Evolutionary conservation across 2,797 vertebrate genomes (phyloP), one percentile per base, ranked within the genome.

Genomic region (Catostomus latipinnis): DNA sequence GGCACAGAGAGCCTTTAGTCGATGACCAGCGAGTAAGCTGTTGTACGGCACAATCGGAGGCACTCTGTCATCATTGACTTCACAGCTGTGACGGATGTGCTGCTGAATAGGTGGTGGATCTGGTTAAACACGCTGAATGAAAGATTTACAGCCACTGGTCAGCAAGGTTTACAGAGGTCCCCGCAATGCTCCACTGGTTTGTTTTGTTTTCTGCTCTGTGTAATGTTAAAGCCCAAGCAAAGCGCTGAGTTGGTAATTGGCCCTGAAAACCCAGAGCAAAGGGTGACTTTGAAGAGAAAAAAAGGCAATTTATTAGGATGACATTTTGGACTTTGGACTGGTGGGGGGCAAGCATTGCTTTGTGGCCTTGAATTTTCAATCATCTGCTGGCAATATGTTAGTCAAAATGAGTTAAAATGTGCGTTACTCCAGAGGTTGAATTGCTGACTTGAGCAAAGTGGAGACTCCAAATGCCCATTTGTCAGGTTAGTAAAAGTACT

Each of bases 21-120:
- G 82, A 83, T 70, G 85, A 80, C 82, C 86, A 81, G 83, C 86
- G 91, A 92, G 88, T 89, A 91, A 91, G 89, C 90, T 91, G 85
- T 93, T 93, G 87, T 90, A 89, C 76, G 85, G 87, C 86, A 90
- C 90, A 91, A 91, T 75, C 81, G 83, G 81, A 89, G 90, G 83
- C 85, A 87, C 85, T 91, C 90, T 89, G 89, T 90, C 89, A 90
- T 92, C 87, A 22, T 90, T 84, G 82, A 0, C 6, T 84, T 56
- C 81, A 79, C 82, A 85, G 83, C 78, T 84, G 82, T 93, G 91
- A 94, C 90, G 89, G 91, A 93, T 92, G 89, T 84, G 87, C 89
- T 79, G 86, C 83, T 91, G 82, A 89, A 89, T 89, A 84, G 82
- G 75, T 92, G 92, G 91, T 92, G 91, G 91, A 92, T 94, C 94